These are phyloP conservation scores for Sinocyclocheilus maitianheensis DNA, from an alignment of 2,113 vertebrate species.

Conservation along the genomic window DNA sequence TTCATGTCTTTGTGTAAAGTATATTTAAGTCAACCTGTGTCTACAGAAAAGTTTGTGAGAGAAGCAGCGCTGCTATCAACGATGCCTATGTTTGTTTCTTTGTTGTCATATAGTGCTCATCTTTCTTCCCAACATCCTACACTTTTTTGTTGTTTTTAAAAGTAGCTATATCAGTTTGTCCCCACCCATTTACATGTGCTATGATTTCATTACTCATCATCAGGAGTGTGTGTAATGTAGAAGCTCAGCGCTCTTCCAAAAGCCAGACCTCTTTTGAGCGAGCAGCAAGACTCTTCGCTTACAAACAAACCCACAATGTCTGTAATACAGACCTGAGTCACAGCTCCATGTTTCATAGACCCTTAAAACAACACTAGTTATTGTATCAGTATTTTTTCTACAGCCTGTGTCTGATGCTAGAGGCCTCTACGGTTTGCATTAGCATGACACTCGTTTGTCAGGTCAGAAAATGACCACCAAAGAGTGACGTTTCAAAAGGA, in stretches of 20 bases:
- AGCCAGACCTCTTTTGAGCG: constrained; percentile 12
- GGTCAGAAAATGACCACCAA: background rate
- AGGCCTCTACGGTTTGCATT: background rate
- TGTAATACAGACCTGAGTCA: constrained; percentile 31
- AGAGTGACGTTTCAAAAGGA: background rate
- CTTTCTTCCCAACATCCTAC: background rate
- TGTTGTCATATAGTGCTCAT: constrained; percentile 9
- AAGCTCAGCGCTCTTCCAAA: constrained; percentile 2
- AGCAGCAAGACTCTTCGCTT: background rate
- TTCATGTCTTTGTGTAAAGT: background rate
- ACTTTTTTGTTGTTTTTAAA: constrained; percentile 32
- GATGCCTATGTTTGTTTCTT: background rate
- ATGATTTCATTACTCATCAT: constrained; percentile 3
- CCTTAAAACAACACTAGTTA: background rate
- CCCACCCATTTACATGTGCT: constrained; percentile 3
- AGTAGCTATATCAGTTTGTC: background rate
- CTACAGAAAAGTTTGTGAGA: background rate
- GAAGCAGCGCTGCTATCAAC: background rate
- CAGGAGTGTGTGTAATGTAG: constrained; percentile 1
- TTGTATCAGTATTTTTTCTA: background rate
- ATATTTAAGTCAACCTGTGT: background rate
- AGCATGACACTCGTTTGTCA: background rate
- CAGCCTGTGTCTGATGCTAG: background rate
- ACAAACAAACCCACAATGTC: constrained; percentile 2
- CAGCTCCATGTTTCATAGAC: constrained; percentile 3